Evolutionary conservation across 2,113 vertebrate genomes (phyloP).

Genomic region (Podilymbus podiceps): DNA sequence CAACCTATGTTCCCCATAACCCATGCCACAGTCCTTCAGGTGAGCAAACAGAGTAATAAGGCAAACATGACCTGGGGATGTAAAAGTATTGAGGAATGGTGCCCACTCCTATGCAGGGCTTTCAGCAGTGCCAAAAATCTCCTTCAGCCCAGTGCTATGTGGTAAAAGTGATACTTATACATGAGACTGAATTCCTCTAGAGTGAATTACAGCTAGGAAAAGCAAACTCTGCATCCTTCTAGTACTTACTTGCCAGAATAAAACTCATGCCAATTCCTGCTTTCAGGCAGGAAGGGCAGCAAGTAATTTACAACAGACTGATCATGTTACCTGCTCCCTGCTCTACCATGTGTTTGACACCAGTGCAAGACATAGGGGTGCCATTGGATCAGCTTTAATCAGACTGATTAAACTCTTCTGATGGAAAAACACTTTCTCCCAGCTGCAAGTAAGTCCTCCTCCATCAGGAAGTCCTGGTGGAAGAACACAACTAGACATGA

Average conservation of each 20-base stretch:
- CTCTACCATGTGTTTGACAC: background rate
- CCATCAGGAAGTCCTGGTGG: background rate
- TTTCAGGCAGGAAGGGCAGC: background rate
- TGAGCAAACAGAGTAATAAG: background rate
- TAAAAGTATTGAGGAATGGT: background rate
- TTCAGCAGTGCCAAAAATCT: background rate
- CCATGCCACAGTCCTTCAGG: background rate
- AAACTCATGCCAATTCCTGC: background rate
- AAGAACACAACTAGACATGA: background rate
- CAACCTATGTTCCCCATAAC: accelerated
- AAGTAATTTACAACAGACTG: background rate
- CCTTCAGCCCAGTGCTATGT: background rate
- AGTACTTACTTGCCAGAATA: background rate
- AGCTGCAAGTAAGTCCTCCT: background rate
- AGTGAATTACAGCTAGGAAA: background rate
- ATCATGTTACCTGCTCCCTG: background rate
- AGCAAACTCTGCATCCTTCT: background rate
- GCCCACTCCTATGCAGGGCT: background rate
- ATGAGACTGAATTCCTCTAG: background rate
- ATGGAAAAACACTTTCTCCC: background rate
- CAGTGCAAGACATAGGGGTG: background rate
- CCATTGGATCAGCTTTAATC: background rate
- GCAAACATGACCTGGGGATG: background rate
- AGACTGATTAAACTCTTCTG: background rate
- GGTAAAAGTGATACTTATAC: background rate